Conservation (phyloP, 2,888 invertebrate genomes). For the Sinodicranocentrus sp. region DNA sequence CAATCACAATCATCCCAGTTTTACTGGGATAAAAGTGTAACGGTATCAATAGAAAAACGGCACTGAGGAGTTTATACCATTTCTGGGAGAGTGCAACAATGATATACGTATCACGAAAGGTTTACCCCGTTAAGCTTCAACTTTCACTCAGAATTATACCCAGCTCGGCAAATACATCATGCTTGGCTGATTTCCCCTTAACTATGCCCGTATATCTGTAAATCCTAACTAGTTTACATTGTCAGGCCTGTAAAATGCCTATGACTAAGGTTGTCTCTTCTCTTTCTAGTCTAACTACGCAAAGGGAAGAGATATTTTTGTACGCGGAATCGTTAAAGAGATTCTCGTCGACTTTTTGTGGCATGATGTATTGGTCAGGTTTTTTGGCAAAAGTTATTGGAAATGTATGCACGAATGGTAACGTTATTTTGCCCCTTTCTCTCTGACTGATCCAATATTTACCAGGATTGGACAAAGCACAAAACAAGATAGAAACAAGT, state of each 20-base stretch:
- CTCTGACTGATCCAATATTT: conserved; percentile 15
- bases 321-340: not conserved
- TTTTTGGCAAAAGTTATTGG: conserved; percentile 45
- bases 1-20: too few relatives aligned
- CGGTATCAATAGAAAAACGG: too few relatives aligned
- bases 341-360: conserved; percentile 13
- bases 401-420: conserved; percentile 31
- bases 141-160: conserved; percentile 64
- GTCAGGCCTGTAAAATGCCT: conserved; percentile 43
- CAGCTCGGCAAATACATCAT: conserved; percentile 62
- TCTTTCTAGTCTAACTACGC: not conserved
- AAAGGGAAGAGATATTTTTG: not conserved
- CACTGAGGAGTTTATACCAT: too few relatives aligned
- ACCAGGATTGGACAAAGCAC: too few relatives aligned
- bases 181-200: conserved; percentile 41
- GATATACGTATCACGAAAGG: too few relatives aligned
- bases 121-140: conserved; percentile 31
- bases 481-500: too few relatives aligned
- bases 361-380: conserved; percentile 50
- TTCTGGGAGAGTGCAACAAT: too few relatives aligned
- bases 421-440: conserved; percentile 20
- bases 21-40: too few relatives aligned
- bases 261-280: conserved; percentile 41
- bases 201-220: conserved; percentile 23
- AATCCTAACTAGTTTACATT: conserved; percentile 51